Evolutionary conservation across 2,113 vertebrate genomes (phyloP), one percentile per base, ranked within the genome.

Genomic region (Stictonetta naevosa): DNA sequence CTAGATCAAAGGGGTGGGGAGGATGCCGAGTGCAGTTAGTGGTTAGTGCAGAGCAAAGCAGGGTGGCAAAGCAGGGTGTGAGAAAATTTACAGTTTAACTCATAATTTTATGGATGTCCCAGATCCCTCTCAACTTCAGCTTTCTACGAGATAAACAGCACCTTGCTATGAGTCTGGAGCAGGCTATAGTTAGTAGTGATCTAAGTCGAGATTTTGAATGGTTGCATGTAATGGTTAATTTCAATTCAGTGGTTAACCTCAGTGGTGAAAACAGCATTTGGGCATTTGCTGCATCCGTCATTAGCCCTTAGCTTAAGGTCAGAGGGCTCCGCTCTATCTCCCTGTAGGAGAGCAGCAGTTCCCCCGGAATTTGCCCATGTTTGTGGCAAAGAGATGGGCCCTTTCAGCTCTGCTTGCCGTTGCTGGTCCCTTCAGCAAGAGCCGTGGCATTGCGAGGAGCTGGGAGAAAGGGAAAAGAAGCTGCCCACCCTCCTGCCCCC

Each of bases 11-110:
- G 62, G 59, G 36, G 21, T 33, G 15, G 62, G 36, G 68, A 80
- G n/a, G 88, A 58, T 69, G 77, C 74, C 21, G 69, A 66, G 25
- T 29, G 76, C 69, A 17, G 50, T n/a, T 68, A 81, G 29, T 16
- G 68, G 76, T 48, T 48, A 48, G 46, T 48, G 44, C 26, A 28
- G 40, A 62, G 62, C 58, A 90, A 69, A 77, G 59, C 58, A 58
- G 22, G 25, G 9, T 40, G 58, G 34, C 59, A 60, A 74, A 88
- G 76, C 33, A 71, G 11, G 0, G 0, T 1, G 33, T 36, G 62
- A 89, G 59, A 91, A 72, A 69, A 94, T 68, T 92, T n/a, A 21
- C 29, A 59, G 58, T 60, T 58, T n/a, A 59, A 52, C 17, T 84
- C 58, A 42, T 22, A 26, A 46, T 81, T 84, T 83, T 86, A 19